phyloP scores from a whole-genome alignment of 2,797 vertebrate genomes.

The Podarcis siculus region DNA sequence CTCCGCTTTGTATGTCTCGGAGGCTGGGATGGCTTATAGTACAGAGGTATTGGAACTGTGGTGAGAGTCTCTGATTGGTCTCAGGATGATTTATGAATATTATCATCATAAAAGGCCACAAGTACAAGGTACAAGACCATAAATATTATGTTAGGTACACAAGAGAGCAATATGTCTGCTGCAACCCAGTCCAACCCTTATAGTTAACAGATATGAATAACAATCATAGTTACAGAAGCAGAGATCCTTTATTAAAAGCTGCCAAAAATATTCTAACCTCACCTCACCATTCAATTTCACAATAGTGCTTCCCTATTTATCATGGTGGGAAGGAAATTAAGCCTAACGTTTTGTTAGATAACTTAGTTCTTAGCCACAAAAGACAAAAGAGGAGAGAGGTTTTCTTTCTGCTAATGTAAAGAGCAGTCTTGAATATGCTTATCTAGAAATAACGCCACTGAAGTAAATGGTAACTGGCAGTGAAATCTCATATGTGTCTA shows the following conservation, averaged over 20 bases:
- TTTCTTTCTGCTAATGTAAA: background rate
- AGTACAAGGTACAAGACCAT: slow-evolving; percentile 64
- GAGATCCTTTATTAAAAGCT: background rate
- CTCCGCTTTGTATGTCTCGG: background rate
- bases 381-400: background rate
- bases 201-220: slow-evolving; percentile 20
- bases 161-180: background rate
- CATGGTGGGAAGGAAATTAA: background rate
- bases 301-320: background rate
- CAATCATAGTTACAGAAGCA: slow-evolving; percentile 33
- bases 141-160: slow-evolving; percentile 19
- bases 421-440: background rate
- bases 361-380: background rate
- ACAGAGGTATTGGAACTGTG: background rate
- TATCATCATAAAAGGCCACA: slow-evolving; percentile 47
- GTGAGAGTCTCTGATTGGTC: slow-evolving; percentile 1
- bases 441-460: background rate
- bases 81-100: slow-evolving; percentile 45
- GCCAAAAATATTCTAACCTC: background rate
- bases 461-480: background rate
- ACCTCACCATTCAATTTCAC: background rate
- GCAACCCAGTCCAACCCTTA: background rate
- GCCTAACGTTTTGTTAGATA: background rate
- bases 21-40: background rate
- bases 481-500: background rate